Base-by-base conservation (phyloP, 2,888 invertebrate species). In the Eilema sororculum region DNA sequence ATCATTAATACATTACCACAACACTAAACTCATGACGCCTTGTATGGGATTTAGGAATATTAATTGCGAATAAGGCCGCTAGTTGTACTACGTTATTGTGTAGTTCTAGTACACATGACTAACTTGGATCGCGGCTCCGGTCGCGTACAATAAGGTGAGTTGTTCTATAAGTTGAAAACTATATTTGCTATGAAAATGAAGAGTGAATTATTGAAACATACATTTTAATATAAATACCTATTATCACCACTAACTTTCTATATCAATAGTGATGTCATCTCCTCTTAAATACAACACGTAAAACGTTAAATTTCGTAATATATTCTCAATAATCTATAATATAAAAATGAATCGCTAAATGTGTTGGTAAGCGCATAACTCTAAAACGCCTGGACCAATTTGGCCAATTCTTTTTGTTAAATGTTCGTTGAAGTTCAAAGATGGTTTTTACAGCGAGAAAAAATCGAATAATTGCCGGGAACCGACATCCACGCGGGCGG, bases 1-100 rank as follows among this genome's bases (percentile, higher is more conserved):
- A 76, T 76, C 76, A 72, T 72, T 74, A 61, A 70, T 72, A 72
- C 57, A 71, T 65, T 58, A 63, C 20, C 24, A 57, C 25, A 56
- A 65, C 8, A 69, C 67, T 58, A 57, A 56, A 22, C 24, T 41
- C 16, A 25, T 58, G 37, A 24, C 60, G 60, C 12, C 16, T 6
- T 58, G 37, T n/a, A 66, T 56, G 37, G 25, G n/a, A n/a, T n/a
- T n/a, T n/a, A n/a, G n/a, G 10, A 66, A 58, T n/a, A 58, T 25
- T 66, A 66, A 66, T 24, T 41, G 58, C 37, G 56, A 66, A 56
- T 58, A 66, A 66, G 58, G 58, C 37, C 66, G 37, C n/a, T 24
- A 57, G 58, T 59, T 66, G 66, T 66, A 66, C 66, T 41, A 28
- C 24, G 58, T 66, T 66, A 58, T 59, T n/a, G 33, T 65, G 56